phyloP scores from a whole-genome alignment of 1,140 invertebrate genomes.

The Monochamus saltuarius region DNA sequence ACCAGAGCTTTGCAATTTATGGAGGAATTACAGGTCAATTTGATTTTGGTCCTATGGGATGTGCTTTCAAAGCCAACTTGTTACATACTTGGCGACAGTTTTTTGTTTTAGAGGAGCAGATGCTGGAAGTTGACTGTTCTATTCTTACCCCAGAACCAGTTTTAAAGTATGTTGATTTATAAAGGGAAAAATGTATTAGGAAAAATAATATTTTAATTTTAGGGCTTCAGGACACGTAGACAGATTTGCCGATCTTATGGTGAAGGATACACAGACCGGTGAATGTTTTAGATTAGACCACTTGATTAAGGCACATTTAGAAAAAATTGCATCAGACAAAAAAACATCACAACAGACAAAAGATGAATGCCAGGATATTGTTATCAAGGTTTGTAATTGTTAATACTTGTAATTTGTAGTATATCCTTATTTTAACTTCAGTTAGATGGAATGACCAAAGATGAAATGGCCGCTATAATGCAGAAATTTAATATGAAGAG shows the following conservation, averaged over 20 bases:
- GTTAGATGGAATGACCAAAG: slow-evolving; percentile 84
- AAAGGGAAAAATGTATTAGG: slow-evolving; percentile 5
- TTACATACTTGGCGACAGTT: slow-evolving; percentile 92
- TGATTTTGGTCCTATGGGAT: slow-evolving; percentile 99
- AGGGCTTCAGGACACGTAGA: slow-evolving; percentile 98
- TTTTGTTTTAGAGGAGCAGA: slow-evolving; percentile 96
- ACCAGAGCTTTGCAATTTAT: slow-evolving; percentile 99
- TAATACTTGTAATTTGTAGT: slow-evolving; percentile 2
- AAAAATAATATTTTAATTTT: slow-evolving; percentile 37
- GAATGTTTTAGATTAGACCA: slow-evolving; percentile 98
- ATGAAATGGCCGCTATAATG: slow-evolving; percentile 85
- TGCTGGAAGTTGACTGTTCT: slow-evolving; percentile 98
- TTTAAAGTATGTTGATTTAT: slow-evolving; percentile 66
- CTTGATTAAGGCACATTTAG: slow-evolving; percentile 94
- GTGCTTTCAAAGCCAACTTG: slow-evolving; percentile 95
- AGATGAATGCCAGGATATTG: slow-evolving; percentile 76
- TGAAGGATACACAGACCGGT: slow-evolving; percentile 93
- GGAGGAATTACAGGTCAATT: slow-evolving; percentile 92
- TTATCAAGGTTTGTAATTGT: slow-evolving; percentile 63
- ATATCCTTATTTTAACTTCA: slow-evolving; percentile 38
- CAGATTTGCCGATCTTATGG: slow-evolving; percentile 98
- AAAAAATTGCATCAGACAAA: slow-evolving; percentile 86
- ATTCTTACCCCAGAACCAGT: slow-evolving; percentile 96
- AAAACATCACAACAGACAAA: slow-evolving; percentile 72
- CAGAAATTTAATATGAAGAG: slow-evolving; percentile 91